Conservation (phyloP, 1,140 invertebrate species). For the Oreohelix idahoensis region DNA sequence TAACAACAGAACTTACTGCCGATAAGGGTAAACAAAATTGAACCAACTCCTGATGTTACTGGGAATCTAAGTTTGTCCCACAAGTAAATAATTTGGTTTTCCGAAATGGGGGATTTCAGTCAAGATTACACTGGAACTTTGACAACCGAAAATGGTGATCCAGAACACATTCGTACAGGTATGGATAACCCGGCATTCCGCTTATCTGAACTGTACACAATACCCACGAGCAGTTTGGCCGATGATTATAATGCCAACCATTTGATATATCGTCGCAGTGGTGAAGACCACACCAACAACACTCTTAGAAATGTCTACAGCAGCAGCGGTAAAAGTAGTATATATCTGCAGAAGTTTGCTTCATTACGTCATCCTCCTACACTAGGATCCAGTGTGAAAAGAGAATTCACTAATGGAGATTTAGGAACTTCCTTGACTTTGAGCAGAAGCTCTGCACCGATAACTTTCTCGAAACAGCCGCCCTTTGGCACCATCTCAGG, state of each 20-base stretch:
- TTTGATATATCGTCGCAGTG: background rate
- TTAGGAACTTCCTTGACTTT: background rate
- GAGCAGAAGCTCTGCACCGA: background rate
- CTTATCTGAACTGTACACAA: background rate
- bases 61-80: too few relatives aligned
- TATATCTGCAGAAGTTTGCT: slow-evolving; percentile 80
- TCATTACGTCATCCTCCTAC: slow-evolving; percentile 82
- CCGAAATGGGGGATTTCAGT: too few relatives aligned
- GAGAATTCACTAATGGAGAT: slow-evolving; percentile 4
- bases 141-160: background rate
- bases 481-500: slow-evolving; percentile 7
- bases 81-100: too few relatives aligned
- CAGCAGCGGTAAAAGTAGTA: background rate
- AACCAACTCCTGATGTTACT: too few relatives aligned
- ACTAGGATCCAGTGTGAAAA: background rate
- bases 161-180: background rate
- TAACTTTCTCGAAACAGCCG: slow-evolving; percentile 15
- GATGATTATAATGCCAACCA: background rate
- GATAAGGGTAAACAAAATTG: too few relatives aligned
- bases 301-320: background rate
- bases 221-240: background rate
- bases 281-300: background rate
- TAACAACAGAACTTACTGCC: too few relatives aligned
- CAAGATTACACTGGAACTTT: background rate
- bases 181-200: background rate